Evolutionary conservation across 2,797 vertebrate genomes (phyloP).

Genomic region (Sardinella longiceps): DNA sequence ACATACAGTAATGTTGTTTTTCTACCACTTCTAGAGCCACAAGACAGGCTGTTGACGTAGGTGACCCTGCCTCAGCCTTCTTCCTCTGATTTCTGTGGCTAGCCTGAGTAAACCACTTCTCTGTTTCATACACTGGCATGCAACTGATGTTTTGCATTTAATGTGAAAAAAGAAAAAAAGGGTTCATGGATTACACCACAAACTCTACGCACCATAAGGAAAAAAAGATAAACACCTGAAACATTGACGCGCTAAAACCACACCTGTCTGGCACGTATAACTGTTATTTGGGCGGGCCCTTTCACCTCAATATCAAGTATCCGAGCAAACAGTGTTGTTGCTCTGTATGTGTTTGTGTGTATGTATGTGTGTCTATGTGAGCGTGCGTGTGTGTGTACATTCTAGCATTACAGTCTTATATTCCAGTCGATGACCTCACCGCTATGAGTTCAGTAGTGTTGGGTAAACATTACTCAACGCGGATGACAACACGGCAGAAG

Average conservation of each 20-base stretch:
- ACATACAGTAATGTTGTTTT: no score
- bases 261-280: not conserved
- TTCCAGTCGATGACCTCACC: constrained; percentile 4
- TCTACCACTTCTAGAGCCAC: not conserved
- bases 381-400: not conserved
- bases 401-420: constrained; percentile 7
- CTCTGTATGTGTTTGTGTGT: not conserved
- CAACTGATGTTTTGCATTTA: not conserved
- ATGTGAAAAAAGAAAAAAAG: not conserved
- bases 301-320: constrained; percentile 5
- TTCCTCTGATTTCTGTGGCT: not conserved
- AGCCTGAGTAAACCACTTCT: not conserved
- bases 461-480: constrained; percentile 18
- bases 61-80: not conserved
- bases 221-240: not conserved
- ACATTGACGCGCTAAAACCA: not conserved
- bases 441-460: constrained; percentile 4
- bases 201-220: not conserved
- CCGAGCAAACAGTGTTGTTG: not conserved
- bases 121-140: not conserved
- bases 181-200: not conserved
- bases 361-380: not conserved
- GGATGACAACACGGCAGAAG: not conserved
- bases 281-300: constrained; percentile 15
- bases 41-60: not conserved